phyloP scores from a whole-genome alignment of 2,797 vertebrate genomes.

The Schizopygopsis malacanthus region DNA sequence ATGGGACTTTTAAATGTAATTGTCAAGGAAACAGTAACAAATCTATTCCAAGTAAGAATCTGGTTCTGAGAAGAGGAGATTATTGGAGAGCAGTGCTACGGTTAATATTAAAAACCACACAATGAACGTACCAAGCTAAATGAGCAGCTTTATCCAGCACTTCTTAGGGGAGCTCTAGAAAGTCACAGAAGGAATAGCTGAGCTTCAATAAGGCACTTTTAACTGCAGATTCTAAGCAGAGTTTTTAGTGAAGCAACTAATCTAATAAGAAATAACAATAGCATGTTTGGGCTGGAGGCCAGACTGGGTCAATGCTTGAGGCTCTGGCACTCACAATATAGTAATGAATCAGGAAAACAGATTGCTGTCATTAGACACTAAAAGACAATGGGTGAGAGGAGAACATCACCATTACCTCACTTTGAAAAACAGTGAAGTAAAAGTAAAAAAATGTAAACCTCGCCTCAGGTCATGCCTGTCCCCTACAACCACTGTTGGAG shows the following conservation, averaged over 20 bases:
- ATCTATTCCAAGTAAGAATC: constrained; percentile 12
- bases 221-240: not conserved
- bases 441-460: not conserved
- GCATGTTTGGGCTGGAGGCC: constrained; percentile 2
- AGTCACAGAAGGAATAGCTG: constrained; percentile 6
- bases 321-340: not conserved
- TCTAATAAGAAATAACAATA: constrained; percentile 26
- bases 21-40: constrained; percentile 58
- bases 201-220: constrained; percentile 9
- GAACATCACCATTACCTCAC: not conserved
- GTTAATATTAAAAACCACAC: constrained; percentile 1
- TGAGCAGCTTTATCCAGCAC: not conserved
- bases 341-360: not conserved
- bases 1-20: constrained; percentile 8
- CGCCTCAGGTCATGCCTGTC: not conserved
- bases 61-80: constrained; percentile 8
- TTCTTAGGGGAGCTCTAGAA: constrained; percentile 1
- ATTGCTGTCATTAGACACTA: constrained; percentile 7
- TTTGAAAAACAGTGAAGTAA: not conserved
- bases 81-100: not conserved
- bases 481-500: not conserved
- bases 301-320: not conserved
- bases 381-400: constrained; percentile 3
- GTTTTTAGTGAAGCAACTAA: constrained; percentile 4
- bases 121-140: not conserved